Evolutionary conservation across 92 coral and sea anemone genomes (phyloP).

Genomic region (Paramuricea clavata): DNA sequence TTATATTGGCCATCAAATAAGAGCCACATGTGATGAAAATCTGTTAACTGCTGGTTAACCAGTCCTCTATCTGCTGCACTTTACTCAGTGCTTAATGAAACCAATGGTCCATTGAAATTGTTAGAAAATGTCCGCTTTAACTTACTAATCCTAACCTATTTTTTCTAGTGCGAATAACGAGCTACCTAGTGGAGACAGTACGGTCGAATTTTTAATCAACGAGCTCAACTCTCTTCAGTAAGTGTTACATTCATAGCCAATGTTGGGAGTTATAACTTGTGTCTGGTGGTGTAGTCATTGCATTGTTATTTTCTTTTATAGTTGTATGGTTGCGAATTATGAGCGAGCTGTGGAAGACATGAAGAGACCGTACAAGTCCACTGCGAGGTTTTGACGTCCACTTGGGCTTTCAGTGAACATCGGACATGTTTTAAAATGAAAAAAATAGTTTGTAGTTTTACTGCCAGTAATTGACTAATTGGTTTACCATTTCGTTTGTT

Average conservation of each 20-base stretch:
- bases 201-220: constrained; percentile 57
- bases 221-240: constrained; percentile 85
- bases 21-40: no score
- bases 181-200: constrained; percentile 25
- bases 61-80: no score
- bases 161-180: constrained; percentile 8
- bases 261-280: no score
- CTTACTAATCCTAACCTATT: not conserved
- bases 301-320: not conserved
- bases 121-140: not conserved
- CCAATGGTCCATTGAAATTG: no score
- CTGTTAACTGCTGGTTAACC: no score
- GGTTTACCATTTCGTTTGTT: no score
- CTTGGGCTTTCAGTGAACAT: no score
- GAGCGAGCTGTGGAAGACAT: constrained; percentile 13
- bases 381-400: constrained; percentile 5
- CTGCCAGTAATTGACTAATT: no score
- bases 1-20: no score
- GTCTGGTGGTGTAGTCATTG: not conserved
- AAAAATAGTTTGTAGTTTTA: no score
- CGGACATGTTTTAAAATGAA: no score
- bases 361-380: constrained; percentile 29
- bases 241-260: constrained; percentile 41
- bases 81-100: no score
- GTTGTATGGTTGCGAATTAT: constrained; percentile 37